phyloP scores from a whole-genome alignment of 2,113 vertebrate genomes.

The Probosciger aterrimus region DNA sequence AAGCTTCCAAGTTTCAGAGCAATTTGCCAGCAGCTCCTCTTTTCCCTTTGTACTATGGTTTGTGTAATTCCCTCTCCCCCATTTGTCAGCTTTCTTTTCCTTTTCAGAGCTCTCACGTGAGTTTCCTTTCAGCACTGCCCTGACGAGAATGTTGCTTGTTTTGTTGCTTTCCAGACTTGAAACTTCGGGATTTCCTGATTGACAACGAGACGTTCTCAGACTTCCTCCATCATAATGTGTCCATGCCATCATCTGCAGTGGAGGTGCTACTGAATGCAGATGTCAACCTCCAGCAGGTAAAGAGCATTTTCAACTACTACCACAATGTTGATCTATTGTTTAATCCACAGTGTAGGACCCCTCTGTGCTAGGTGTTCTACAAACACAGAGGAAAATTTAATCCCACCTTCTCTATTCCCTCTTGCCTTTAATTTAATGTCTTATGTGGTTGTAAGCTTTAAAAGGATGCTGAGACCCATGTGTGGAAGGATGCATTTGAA shows the following conservation, averaged over 20 bases:
- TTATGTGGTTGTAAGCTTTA: neutral
- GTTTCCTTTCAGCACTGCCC: neutral
- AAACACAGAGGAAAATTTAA: neutral
- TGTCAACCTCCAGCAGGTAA: constrained; percentile 85
- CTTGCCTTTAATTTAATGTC: neutral
- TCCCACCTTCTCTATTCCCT: neutral
- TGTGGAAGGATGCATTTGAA: neutral
- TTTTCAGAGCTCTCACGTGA: neutral
- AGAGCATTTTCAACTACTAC: neutral
- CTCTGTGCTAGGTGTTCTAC: neutral
- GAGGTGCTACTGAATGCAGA: constrained; percentile 77
- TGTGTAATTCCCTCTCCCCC: neutral
- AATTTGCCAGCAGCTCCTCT: neutral
- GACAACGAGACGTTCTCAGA: constrained; percentile 86
- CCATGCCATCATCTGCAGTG: constrained; percentile 72
- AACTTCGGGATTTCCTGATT: constrained; percentile 86
- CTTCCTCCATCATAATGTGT: constrained; percentile 82
- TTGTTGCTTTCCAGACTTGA: constrained; percentile 78
- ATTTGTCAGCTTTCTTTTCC: neutral
- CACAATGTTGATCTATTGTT: neutral
- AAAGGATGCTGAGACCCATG: neutral
- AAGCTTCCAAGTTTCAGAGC: neutral
- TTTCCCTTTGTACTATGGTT: neutral
- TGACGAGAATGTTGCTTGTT: constrained; percentile 18
- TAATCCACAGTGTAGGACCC: neutral